Evolutionary conservation across 2,797 vertebrate species (phyloP).

Genomic region (Clarias laeviceps): DNA sequence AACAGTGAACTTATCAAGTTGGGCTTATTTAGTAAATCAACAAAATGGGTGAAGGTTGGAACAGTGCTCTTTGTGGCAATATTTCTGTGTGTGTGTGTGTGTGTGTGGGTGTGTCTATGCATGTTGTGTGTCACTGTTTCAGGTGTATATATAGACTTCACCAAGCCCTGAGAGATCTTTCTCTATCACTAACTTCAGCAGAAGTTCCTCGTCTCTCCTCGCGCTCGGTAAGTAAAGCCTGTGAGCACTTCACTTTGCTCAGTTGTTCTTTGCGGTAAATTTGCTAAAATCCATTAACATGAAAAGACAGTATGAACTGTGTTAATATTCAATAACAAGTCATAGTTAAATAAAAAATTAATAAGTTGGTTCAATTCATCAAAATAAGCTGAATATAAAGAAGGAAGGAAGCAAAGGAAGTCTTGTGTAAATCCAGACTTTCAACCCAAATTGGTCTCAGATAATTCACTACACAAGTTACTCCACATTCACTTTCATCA

Average conservation of each 20-base stretch:
- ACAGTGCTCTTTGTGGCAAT: constrained; percentile 23
- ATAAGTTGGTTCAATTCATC: not conserved
- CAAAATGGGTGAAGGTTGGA: constrained; percentile 74
- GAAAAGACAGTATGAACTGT: not conserved
- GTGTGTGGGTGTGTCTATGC: constrained; percentile 20
- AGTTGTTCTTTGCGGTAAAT: not conserved
- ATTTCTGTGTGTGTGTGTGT: constrained; percentile 34
- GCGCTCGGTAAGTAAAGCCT: constrained; percentile 45
- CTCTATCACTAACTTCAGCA: not conserved
- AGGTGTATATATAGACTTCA: constrained; percentile 65
- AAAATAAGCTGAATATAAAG: not conserved
- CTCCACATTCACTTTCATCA: not conserved
- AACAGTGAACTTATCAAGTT: constrained; percentile 59
- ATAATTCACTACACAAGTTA: not conserved
- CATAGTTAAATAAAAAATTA: not conserved
- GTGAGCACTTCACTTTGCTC: no score
- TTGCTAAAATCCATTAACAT: not conserved
- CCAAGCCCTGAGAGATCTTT: constrained; percentile 57
- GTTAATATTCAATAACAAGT: not conserved
- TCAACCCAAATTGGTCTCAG: not conserved
- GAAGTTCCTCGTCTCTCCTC: constrained; percentile 16
- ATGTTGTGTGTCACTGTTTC: constrained; percentile 9
- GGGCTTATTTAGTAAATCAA: constrained; percentile 76
- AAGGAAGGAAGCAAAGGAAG: not conserved
- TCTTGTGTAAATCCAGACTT: not conserved